Base-by-base conservation (phyloP, 2,113 vertebrate genomes). In the Paramisgurnus dabryanus region DNA sequence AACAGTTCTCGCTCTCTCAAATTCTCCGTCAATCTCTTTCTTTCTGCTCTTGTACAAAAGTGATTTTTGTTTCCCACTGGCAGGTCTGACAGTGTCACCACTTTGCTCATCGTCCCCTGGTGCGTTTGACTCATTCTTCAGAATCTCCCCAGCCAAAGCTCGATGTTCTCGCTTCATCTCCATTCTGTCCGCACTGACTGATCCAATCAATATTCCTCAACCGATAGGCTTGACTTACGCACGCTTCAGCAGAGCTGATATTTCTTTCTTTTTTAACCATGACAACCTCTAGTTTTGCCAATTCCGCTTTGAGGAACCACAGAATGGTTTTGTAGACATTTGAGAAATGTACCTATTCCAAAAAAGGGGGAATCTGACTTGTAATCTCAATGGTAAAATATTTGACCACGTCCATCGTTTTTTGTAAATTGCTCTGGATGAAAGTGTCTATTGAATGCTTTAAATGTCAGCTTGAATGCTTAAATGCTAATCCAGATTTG, bases 111-210 rank as follows among this genome's bases (percentile, higher is more conserved):
- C 76, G 67, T 84, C 79, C 83, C 79, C 79, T 63, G 39, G 76
- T 39, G 70, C 63, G 66, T 74, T 84, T 78, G 75, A 68, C 70
- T 79, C 80, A 79, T 81, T 49, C 60, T 72, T 58, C 68, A 68
- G 79, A 84, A 76, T 81, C 71, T 64, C 68, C 64, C 43, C 67
- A 79, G 65, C 74, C 79, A 76, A 84, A 70, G 55, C 76, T 76
- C 67, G 55, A 81, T 83, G 81, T 70, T 81, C 78, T 81, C 75
- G 73, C 81, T 85, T 83, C 84, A 81, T 85, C 80, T 84, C 74
- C 70, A 78, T 80, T 50, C 45, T 57, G 55, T 65, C 61, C 71
- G 34, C 67, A 7, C 72, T 82, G 84, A 73, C 72, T 76, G 81
- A 81, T 83, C 40, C 53, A 70, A 87, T 85, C 85, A 83, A 87